Evolutionary conservation across 1,140 invertebrate genomes (phyloP).

Genomic region (Hermetia illucens): DNA sequence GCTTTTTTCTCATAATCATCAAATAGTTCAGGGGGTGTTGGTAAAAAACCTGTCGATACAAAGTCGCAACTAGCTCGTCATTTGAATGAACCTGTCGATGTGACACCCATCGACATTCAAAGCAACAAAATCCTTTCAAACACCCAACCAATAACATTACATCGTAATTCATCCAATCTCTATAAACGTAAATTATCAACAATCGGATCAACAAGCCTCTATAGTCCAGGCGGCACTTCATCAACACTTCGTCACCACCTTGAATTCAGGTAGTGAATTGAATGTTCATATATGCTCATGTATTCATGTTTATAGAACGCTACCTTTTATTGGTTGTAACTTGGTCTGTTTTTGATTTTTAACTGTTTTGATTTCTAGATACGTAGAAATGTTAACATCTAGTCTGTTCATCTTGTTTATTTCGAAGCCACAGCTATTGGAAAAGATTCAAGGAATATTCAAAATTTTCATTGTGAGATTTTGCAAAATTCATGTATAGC

Average conservation of each 20-base stretch:
- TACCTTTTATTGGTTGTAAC: conserved; percentile 2
- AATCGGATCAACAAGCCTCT: background rate
- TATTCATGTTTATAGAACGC: conserved; percentile 7
- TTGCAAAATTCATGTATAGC: too few relatives aligned
- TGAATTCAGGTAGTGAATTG: conserved; percentile 26
- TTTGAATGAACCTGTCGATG: conserved; percentile 63
- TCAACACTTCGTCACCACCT: conserved; percentile 18
- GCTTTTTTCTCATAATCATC: too few relatives aligned
- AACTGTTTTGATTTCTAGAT: too few relatives aligned
- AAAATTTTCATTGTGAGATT: too few relatives aligned
- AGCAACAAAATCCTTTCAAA: conserved; percentile 51
- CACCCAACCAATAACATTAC: conserved; percentile 15
- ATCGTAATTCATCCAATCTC: background rate
- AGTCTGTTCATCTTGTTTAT: background rate
- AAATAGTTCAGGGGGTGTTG: conserved; percentile 58
- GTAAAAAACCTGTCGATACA: conserved; percentile 66
- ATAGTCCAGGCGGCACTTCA: conserved; percentile 9
- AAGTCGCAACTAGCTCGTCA: conserved; percentile 65
- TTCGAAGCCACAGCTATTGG: too few relatives aligned
- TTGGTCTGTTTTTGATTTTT: background rate
- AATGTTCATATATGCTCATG: background rate
- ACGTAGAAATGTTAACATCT: too few relatives aligned
- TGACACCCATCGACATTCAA: conserved; percentile 70
- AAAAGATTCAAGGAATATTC: too few relatives aligned
- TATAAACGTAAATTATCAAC: background rate